Evolutionary conservation across 2,888 invertebrate species (phyloP).

Genomic region (Malachius bipustulatus): DNA sequence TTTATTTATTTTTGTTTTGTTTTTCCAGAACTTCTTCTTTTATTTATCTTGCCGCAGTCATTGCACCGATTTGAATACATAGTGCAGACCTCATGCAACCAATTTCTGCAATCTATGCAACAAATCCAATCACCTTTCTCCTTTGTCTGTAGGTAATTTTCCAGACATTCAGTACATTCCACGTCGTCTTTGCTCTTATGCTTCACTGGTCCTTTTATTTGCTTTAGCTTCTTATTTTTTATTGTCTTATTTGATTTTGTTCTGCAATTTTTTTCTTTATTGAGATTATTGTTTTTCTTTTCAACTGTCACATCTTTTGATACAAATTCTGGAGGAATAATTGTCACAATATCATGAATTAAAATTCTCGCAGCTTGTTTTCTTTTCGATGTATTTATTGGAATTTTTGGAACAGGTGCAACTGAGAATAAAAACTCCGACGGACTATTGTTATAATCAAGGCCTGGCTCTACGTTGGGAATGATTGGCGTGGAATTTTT

Average conservation of each 20-base stretch:
- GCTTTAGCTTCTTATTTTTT: too few relatives aligned
- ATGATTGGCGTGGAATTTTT: neutral
- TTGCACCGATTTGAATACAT: neutral
- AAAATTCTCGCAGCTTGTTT: neutral
- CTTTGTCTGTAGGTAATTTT: too few relatives aligned
- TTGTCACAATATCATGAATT: neutral
- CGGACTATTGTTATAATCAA: neutral
- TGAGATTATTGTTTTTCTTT: neutral
- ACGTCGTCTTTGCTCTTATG: too few relatives aligned
- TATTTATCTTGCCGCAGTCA: neutral
- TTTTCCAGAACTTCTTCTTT: too few relatives aligned
- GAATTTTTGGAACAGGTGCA: conserved; percentile 1
- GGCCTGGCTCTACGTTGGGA: neutral
- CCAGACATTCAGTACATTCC: too few relatives aligned
- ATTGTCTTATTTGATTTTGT: too few relatives aligned
- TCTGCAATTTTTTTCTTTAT: neutral
- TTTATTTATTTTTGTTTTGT: too few relatives aligned
- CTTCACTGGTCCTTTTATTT: too few relatives aligned
- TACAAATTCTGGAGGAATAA: neutral
- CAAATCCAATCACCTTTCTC: neutral
- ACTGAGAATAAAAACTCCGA: neutral
- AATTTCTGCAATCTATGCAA: conserved; percentile 2
- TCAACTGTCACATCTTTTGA: neutral
- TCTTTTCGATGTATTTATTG: neutral
- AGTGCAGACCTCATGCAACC: conserved; percentile 2